These are phyloP conservation scores for Phoenoteleia sp. DNA, from an alignment of 2,888 invertebrate genomes.

Conservation along the genomic window DNA sequence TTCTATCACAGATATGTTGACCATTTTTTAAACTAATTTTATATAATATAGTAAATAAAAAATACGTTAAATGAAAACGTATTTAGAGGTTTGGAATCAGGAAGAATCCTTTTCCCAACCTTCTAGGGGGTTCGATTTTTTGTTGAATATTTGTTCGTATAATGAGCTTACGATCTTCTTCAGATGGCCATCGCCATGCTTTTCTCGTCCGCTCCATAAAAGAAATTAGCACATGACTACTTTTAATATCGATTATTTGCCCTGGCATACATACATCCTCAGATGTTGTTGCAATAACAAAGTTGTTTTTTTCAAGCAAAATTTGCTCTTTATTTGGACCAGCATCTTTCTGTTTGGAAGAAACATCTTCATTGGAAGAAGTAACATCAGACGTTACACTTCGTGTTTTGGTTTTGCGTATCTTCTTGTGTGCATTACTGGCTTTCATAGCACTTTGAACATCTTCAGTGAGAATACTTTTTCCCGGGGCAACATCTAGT, in stretches of 20 bases:
- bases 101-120: constrained; percentile 1
- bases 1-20: background rate
- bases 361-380: background rate
- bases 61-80: background rate
- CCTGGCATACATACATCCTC: background rate
- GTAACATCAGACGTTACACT: too few species aligned
- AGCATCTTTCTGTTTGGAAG: background rate
- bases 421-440: background rate
- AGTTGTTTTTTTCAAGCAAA: constrained; percentile 3
- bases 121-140: background rate
- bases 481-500: background rate
- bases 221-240: background rate
- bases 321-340: too few species aligned
- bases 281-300: background rate
- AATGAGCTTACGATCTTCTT: background rate
- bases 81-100: background rate
- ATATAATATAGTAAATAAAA: too few species aligned
- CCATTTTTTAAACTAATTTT: too few species aligned
- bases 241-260: background rate
- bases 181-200: constrained; percentile 18
- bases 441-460: background rate
- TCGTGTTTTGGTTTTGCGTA: too few species aligned
- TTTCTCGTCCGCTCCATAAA: background rate
- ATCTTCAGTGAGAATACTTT: background rate
- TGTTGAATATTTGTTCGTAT: background rate